phyloP scores from a whole-genome alignment of 2,797 vertebrate genomes.

The Adelosebastes latens region DNA sequence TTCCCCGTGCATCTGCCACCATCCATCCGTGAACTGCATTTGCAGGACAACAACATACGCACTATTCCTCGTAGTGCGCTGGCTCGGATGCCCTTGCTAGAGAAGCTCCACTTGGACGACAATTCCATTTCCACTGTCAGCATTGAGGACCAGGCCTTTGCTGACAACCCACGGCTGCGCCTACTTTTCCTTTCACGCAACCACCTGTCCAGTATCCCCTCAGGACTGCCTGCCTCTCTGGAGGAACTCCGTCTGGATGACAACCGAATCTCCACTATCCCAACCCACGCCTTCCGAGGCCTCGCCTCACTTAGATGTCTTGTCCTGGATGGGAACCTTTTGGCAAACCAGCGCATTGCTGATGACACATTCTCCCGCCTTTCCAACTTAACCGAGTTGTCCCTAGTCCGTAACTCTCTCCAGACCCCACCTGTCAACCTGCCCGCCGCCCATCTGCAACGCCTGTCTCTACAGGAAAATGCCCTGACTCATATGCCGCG shows the following conservation, averaged over 20 bases:
- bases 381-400: conserved; percentile 92
- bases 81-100: conserved; percentile 90
- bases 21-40: conserved; percentile 91
- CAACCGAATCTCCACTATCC: conserved; percentile 96
- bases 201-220: conserved; percentile 94
- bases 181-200: conserved; percentile 94
- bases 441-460: conserved; percentile 89
- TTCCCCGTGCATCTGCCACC: conserved; percentile 91
- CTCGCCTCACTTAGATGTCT: conserved; percentile 89
- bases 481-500: conserved; percentile 91
- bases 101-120: conserved; percentile 94
- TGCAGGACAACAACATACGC: conserved; percentile 96
- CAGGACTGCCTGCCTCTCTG: conserved; percentile 91
- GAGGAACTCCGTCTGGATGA: conserved; percentile 95
- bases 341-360: conserved; percentile 95
- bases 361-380: conserved; percentile 93
- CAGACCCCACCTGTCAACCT: conserved; percentile 91
- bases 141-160: conserved; percentile 95
- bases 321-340: conserved; percentile 94
- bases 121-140: conserved; percentile 96
- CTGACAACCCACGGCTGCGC: conserved; percentile 87
- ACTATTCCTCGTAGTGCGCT: conserved; percentile 87
- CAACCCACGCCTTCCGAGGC: conserved; percentile 91
- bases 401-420: conserved; percentile 92
- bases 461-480: conserved; percentile 93